A percentile compares a stretch with the other conserved stretches of the same genome.
Evolutionary conservation across 2,797 vertebrate genomes (phyloP).

Genomic region (Falco novaeseelandiae): DNA sequence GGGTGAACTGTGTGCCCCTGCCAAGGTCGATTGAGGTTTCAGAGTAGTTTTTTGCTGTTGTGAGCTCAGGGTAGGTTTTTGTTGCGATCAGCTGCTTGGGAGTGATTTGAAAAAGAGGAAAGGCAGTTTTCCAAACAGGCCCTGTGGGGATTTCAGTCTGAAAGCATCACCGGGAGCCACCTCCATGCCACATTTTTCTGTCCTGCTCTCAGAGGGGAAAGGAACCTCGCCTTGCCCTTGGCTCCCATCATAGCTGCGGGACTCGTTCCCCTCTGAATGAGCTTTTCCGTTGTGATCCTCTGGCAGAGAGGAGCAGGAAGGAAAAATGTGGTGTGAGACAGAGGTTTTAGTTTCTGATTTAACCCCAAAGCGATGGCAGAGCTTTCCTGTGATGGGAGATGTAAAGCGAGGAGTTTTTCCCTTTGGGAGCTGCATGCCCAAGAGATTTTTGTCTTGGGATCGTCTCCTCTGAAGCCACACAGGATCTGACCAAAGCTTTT

Average conservation of each 20-base stretch:
- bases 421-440: background rate
- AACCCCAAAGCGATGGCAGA: background rate
- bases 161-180: background rate
- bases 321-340: background rate
- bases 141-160: background rate
- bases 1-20: background rate
- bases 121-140: background rate
- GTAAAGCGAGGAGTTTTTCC: background rate
- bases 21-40: background rate
- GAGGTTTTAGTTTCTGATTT: background rate
- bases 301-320: background rate
- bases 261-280: background rate
- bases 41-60: fast-evolving
- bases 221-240: background rate
- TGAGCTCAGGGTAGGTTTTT: background rate
- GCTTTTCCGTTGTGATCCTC: background rate
- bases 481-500: background rate
- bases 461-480: background rate
- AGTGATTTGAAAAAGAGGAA: background rate
- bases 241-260: background rate
- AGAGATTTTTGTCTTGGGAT: background rate
- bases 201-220: background rate
- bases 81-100: fast-evolving
- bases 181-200: background rate
- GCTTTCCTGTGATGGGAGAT: background rate